Evolutionary conservation across 2,113 vertebrate species (phyloP).

Genomic region (Corythaixoides concolor): DNA sequence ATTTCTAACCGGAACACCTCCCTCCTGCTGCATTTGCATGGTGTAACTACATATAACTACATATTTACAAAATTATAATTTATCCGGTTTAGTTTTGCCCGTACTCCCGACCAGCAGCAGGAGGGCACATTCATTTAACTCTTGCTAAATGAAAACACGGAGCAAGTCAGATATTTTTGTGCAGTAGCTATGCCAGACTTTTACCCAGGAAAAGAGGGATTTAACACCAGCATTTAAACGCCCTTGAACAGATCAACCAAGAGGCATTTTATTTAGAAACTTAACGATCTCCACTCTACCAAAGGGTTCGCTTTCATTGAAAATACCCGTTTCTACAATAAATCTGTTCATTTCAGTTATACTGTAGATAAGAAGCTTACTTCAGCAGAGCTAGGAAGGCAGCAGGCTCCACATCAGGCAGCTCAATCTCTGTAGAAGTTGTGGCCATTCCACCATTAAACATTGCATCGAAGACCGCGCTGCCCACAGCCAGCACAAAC

Average conservation of each 20-base stretch:
- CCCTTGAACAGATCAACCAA: not conserved
- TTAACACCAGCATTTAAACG: not conserved
- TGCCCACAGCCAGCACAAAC: slow-evolving; percentile 95
- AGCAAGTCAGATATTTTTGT: not conserved
- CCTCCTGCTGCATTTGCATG: fast-evolving
- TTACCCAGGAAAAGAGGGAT: not conserved
- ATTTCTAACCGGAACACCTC: not conserved
- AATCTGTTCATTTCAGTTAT: not conserved
- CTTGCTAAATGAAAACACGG: not conserved
- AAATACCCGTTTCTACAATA: not conserved
- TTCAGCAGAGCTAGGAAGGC: slow-evolving; percentile 94
- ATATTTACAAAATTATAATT: not conserved
- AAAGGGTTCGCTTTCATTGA: not conserved
- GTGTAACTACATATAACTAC: not conserved
- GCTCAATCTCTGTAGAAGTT: slow-evolving; percentile 94
- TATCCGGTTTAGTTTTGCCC: not conserved
- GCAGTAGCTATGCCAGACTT: not conserved
- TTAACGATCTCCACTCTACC: not conserved
- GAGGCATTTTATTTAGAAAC: not conserved
- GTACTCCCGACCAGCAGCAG: not conserved
- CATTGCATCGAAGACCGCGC: slow-evolving; percentile 95
- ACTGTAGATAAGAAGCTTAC: slow-evolving; percentile 70
- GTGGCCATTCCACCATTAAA: slow-evolving; percentile 98
- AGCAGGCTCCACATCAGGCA: slow-evolving; percentile 94
- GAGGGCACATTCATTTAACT: not conserved